Conservation (phyloP, 2,113 vertebrate genomes). For the Cepphus grylle region DNA sequence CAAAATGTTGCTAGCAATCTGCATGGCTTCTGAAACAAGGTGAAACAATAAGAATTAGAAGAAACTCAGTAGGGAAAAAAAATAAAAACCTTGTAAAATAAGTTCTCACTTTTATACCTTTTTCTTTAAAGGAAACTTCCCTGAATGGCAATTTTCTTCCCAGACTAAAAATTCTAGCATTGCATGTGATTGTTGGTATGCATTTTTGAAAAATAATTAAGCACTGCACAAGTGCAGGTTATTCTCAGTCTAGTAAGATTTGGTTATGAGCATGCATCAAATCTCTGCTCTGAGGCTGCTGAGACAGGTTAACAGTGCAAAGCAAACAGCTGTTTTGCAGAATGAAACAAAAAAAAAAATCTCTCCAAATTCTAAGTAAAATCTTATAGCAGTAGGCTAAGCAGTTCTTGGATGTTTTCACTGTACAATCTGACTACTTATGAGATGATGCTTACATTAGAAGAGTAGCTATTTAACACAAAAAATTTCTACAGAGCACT, state of each 20-base stretch:
- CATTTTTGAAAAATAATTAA: neutral
- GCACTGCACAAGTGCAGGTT: neutral
- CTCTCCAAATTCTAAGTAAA: neutral
- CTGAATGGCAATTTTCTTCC: neutral
- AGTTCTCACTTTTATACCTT: neutral
- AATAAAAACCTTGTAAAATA: no score
- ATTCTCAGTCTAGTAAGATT: neutral
- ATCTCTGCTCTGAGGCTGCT: neutral
- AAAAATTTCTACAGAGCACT: neutral
- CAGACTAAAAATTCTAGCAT: neutral
- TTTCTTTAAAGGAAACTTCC: neutral
- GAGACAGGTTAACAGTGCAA: neutral
- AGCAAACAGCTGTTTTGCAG: neutral
- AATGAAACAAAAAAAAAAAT: neutral
- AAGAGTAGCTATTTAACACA: neutral
- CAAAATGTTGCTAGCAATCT: neutral
- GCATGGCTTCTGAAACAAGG: neutral
- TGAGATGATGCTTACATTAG: neutral
- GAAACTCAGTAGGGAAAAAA: neutral
- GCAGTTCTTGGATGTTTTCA: neutral
- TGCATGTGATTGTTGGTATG: neutral
- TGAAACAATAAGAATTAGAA: neutral
- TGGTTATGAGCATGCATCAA: rapidly evolving
- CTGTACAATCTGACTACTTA: neutral
- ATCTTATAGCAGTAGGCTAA: neutral